Base-by-base conservation (phyloP, 2,113 vertebrate genomes). In the Pipra filicauda region DNA sequence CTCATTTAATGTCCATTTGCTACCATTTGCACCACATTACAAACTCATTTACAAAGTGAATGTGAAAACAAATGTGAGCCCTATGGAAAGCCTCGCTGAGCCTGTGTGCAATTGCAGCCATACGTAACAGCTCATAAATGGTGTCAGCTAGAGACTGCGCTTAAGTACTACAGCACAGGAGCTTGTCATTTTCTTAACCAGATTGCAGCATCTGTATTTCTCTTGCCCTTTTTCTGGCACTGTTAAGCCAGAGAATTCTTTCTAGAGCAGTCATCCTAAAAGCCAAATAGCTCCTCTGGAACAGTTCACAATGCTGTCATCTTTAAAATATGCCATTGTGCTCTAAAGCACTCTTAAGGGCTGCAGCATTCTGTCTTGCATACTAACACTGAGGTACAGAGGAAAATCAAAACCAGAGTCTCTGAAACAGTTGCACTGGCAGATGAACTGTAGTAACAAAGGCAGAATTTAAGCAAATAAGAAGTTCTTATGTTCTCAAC, bases 1-100 rank as follows among this genome's bases (percentile, higher is more conserved):
- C 76, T 96, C 95, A 91, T 96, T 97, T 97, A 94, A 89, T 66
- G 91, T 87, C 95, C 93, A 96, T 97, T 96, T 93, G 75, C 93
- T 96, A 90, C 93, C 88, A 95, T 96, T 97, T 95, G 83, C 96
- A 94, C 93, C 95, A 91, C 96, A 97, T 97, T 96, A 97, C 90
- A 91, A 93, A 91, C 79, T 84, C 95, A 89, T 97, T 96, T 96
- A 75, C 91, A 64, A 95, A 96, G 88, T 12, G 93, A 82, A 97
- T 91, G 73, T 86, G 91, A 91, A 96, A 95, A 97, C 91, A 92
- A 96, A 93, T 78, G 93, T 84, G 90, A 93, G 80, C 93, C 85
- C 88, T 67, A 52, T 14, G 79, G 92, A 96, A 96, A 96, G 92
- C 59, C 72, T 96, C 4, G 1, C 93, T 88, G 95, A 95, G 95